phyloP scores from a whole-genome alignment of 2,113 vertebrate species.

The Guaruba guarouba region DNA sequence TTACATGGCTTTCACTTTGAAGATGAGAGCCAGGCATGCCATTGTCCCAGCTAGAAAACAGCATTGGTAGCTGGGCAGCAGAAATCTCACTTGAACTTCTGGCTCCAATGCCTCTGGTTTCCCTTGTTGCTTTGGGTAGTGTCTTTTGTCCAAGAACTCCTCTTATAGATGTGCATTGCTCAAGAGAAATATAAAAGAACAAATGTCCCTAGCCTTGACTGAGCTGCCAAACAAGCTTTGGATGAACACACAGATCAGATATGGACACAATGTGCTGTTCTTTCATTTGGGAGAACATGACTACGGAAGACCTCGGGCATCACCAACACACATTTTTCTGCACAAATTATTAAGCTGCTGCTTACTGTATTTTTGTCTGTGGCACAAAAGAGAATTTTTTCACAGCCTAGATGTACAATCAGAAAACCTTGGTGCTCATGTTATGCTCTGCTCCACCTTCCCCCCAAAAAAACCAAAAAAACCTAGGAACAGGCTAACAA shows the following conservation, averaged over 20 bases:
- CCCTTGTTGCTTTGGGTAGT: neutral
- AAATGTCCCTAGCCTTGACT: neutral
- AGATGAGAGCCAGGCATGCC: neutral
- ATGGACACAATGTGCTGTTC: neutral
- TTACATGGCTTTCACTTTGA: neutral
- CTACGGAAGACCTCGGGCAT: rapidly evolving
- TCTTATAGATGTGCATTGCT: too few species aligned
- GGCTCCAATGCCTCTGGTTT: neutral
- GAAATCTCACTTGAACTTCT: neutral
- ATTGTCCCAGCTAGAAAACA: neutral
- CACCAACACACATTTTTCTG: neutral
- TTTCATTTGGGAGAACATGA: neutral
- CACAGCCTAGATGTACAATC: neutral
- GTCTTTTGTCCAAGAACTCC: neutral
- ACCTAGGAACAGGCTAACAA: rapidly evolving
- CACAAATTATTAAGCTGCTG: neutral
- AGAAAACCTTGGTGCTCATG: neutral
- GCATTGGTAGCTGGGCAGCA: neutral
- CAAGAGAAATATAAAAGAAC: neutral
- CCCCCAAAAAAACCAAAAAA: neutral
- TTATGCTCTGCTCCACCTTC: neutral
- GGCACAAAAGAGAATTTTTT: neutral
- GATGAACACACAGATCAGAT: neutral
- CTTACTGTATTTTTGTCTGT: neutral
- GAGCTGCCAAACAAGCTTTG: neutral